These are phyloP conservation scores for Aix galericulata DNA, from an alignment of 2,113 vertebrate genomes.

Conservation along the genomic window DNA sequence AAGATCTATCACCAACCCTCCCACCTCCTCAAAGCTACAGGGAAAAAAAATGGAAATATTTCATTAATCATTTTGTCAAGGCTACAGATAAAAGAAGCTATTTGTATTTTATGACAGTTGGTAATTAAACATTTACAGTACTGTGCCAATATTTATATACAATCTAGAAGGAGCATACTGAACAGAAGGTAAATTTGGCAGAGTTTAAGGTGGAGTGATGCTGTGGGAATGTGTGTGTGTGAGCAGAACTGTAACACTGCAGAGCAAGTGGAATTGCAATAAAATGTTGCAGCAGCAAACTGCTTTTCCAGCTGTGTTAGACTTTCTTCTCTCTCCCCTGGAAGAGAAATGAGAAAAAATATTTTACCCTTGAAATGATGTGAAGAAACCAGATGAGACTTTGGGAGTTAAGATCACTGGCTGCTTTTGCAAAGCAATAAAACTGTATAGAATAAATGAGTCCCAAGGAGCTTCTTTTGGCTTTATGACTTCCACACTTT, in stretches of 20 bases:
- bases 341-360: neutral
- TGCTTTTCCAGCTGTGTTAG: conserved; percentile 6
- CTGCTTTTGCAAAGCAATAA: neutral
- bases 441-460: neutral
- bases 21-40: neutral
- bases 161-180: neutral
- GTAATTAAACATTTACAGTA: conserved; percentile 24
- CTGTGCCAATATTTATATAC: neutral
- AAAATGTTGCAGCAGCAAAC: neutral
- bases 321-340: neutral
- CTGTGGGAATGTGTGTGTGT: neutral
- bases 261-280: conserved; percentile 4
- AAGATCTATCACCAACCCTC: neutral
- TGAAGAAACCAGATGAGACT: neutral
- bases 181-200: conserved; percentile 38
- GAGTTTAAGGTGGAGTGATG: neutral
- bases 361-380: conserved; percentile 17
- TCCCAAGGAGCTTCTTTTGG: neutral
- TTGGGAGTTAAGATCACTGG: neutral
- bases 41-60: neutral
- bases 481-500: neutral
- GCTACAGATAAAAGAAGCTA: neutral
- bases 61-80: neutral
- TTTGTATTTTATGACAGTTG: conserved; percentile 20
- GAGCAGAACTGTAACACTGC: neutral